phyloP scores from a whole-genome alignment of 1,140 invertebrate species.

The Bombyx mori region DNA sequence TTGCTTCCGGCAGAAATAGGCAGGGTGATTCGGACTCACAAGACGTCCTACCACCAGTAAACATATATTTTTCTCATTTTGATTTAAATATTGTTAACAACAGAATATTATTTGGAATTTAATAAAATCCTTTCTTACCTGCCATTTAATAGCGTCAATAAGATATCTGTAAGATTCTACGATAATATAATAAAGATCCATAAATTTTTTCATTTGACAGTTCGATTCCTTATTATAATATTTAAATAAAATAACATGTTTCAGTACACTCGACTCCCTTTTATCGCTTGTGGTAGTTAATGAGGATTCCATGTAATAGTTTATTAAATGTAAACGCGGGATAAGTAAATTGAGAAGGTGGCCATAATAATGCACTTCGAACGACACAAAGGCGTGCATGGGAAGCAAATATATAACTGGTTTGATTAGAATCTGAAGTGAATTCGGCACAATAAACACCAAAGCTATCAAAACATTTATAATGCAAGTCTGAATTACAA shows the following conservation, averaged over 20 bases:
- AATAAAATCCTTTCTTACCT: conserved; percentile 28
- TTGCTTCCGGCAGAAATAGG: no score
- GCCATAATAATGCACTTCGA: conserved; percentile 29
- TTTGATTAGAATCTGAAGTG: not conserved
- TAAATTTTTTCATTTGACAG: conserved; percentile 34
- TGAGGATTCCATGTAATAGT: conserved; percentile 24
- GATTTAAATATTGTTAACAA: no score
- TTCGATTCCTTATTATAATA: conserved; percentile 8
- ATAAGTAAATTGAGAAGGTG: conserved; percentile 29
- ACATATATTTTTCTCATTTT: no score
- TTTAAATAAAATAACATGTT: conserved; percentile 7
- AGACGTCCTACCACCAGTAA: no score
- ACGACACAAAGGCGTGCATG: conserved; percentile 12
- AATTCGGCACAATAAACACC: conserved; percentile 7
- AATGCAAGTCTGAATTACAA: conserved; percentile 9
- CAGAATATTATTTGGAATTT: not conserved
- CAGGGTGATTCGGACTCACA: no score
- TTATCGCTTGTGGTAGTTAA: conserved; percentile 14
- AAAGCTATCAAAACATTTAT: conserved; percentile 6
- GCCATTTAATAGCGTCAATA: conserved; percentile 47
- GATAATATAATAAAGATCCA: conserved; percentile 40
- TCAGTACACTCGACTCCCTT: conserved; percentile 4
- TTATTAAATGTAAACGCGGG: conserved; percentile 26
- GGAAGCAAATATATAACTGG: conserved; percentile 10
- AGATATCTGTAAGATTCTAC: conserved; percentile 41